phyloP scores from a whole-genome alignment of 2,797 vertebrate species.

The Phylloscopus collybita region DNA sequence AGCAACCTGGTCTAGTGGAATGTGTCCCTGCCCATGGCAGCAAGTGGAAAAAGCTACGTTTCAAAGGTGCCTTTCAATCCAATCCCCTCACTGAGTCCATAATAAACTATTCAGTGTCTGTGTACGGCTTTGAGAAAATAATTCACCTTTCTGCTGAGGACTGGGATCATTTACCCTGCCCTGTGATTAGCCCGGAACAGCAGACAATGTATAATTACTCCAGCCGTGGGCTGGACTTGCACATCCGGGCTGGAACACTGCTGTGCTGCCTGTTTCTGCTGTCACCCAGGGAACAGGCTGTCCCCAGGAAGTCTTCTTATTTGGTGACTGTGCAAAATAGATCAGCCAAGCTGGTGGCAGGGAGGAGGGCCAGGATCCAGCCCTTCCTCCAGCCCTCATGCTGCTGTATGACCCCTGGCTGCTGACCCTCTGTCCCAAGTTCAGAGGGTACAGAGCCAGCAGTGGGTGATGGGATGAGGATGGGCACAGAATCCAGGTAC shows the following conservation, averaged over 20 bases:
- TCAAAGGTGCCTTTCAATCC: background rate
- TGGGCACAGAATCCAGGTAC: background rate
- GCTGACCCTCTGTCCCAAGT: background rate
- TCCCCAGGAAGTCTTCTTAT: constrained; percentile 24
- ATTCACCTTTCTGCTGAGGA: background rate
- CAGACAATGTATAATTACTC: background rate
- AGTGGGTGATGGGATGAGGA: background rate
- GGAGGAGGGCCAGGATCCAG: background rate
- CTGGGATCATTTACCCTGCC: background rate
- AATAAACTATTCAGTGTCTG: background rate
- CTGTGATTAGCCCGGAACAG: background rate
- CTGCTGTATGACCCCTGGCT: background rate
- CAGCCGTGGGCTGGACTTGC: background rate
- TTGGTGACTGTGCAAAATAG: background rate
- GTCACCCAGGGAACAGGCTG: background rate
- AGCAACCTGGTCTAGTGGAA: background rate
- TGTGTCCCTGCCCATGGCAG: background rate
- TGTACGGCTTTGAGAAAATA: background rate
- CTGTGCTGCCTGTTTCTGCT: background rate
- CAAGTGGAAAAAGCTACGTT: background rate
- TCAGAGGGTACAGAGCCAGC: background rate
- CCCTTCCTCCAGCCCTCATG: background rate
- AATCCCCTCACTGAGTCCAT: background rate
- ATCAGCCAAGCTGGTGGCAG: background rate
- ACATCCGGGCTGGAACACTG: background rate